Percentiles rank a stretch among this genome's conserved stretches.
These are phyloP conservation scores for Allobates femoralis DNA, from an alignment of 2,797 vertebrate genomes.

Conservation along the genomic window DNA sequence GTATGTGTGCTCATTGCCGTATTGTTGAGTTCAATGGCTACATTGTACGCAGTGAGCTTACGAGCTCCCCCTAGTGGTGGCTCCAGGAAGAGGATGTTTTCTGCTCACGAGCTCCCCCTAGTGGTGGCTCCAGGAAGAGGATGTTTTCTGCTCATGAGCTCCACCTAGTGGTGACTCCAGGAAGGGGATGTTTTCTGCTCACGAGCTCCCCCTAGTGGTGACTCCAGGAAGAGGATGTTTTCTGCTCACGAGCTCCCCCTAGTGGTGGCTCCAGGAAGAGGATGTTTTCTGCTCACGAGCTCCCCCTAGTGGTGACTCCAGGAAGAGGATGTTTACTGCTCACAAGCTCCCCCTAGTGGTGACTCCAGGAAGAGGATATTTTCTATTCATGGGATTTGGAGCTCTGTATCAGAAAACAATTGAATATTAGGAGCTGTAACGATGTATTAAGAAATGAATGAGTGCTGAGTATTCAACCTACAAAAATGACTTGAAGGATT, in stretches of 20 bases:
- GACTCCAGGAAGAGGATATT: background rate
- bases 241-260: background rate
- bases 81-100: background rate
- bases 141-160: background rate
- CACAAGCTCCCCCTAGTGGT: background rate
- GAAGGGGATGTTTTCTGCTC: background rate
- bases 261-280: background rate
- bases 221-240: background rate
- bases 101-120: background rate
- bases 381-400: background rate
- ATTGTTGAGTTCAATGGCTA: too few relatives aligned
- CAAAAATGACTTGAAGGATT: background rate
- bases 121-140: background rate
- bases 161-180: background rate
- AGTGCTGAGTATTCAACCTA: background rate
- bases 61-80: background rate
- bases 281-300: background rate
- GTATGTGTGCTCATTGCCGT: too few relatives aligned
- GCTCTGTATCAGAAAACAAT: background rate
- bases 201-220: background rate
- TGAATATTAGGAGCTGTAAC: too few relatives aligned
- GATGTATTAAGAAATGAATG: too few relatives aligned
- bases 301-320: background rate
- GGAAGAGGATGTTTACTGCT: background rate
- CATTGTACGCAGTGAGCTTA: background rate